Conservation (phyloP, 2,888 invertebrate genomes). For the Byasa hedistus region DNA sequence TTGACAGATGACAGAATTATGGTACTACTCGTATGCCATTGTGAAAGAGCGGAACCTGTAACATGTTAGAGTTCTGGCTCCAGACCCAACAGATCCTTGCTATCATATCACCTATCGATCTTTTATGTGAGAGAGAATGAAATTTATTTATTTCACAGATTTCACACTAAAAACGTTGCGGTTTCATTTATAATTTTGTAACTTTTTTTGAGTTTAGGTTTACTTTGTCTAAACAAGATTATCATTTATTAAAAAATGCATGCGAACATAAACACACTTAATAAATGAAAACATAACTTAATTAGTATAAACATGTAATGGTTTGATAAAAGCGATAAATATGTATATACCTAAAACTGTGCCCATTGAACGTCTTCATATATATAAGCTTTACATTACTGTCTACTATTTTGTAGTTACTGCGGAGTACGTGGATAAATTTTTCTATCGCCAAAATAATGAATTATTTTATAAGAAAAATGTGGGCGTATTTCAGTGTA, state of each 20-base stretch:
- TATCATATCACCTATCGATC: too few species aligned
- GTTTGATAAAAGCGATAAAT: conserved; percentile 15
- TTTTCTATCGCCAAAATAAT: neutral
- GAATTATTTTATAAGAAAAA: neutral
- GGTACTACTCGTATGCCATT: too few species aligned
- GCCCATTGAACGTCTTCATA: conserved; percentile 4
- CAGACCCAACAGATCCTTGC: too few species aligned
- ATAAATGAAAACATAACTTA: conserved; percentile 7
- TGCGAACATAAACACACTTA: conserved; percentile 9
- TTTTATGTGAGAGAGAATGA: too few species aligned
- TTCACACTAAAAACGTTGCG: too few species aligned
- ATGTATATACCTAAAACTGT: neutral
- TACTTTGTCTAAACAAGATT: neutral
- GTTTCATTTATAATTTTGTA: too few species aligned
- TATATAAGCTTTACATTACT: conserved; percentile 8
- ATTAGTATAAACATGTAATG: conserved; percentile 4
- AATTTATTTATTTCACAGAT: too few species aligned
- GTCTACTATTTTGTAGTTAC: conserved; percentile 5
- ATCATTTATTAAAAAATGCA: neutral
- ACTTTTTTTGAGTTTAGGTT: too few species aligned
- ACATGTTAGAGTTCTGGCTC: too few species aligned
- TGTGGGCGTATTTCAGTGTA: neutral
- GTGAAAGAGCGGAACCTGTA: too few species aligned
- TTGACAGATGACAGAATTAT: too few species aligned
- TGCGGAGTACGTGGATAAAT: neutral